Base-by-base conservation (phyloP, 2,113 vertebrate species). In the Myocastor coypus region DNA sequence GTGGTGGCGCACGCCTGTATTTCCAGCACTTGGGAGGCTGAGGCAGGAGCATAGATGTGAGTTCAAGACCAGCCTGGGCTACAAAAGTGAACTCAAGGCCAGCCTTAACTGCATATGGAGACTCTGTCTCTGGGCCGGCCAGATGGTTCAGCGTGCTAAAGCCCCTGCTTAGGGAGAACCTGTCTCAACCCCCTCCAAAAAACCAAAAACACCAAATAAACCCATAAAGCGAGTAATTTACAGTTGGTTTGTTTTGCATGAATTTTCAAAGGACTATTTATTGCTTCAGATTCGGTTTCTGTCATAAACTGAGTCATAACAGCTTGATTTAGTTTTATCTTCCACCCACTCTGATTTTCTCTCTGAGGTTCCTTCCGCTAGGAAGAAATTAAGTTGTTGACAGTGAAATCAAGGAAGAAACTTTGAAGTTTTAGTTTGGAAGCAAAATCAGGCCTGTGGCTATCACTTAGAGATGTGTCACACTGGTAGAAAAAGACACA, bases 221-320 rank as follows among this genome's bases (percentile, higher is more conserved):
- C n/a, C n/a, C 28, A 82, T 83, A 82, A 95, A 92, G 64, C 34
- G 32, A 69, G 71, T 94, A 83, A 91, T 66, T 90, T 91, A 61
- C 57, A 85, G 50, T 83, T 96, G 85, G 22, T 55, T 75, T 96
- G 46, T 66, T 95, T 66, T 20, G 69, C 83, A 89, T 61, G 59
- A 89, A 66, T 91, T 85, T 91, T 96, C 89, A 82, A 91, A 95
- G 81, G 57, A 81, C 42, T 91, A 89, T 95, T 95, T 96, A 85
- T 52, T 95, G 85, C 73, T 88, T 42, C 55, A 93, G 17, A 64
- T 59, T 87, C 7, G 8, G 55, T 46, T 86, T 87, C 66, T 83
- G 88, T 89, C 57, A 64, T 64, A 84, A 66, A 69, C 71, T 73
- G 50, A 94, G 40, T 92, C 57, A 89, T 83, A 87, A 87, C 34